Base-by-base conservation (phyloP, 2,888 invertebrate species). In the Ferrisia virgata region DNA sequence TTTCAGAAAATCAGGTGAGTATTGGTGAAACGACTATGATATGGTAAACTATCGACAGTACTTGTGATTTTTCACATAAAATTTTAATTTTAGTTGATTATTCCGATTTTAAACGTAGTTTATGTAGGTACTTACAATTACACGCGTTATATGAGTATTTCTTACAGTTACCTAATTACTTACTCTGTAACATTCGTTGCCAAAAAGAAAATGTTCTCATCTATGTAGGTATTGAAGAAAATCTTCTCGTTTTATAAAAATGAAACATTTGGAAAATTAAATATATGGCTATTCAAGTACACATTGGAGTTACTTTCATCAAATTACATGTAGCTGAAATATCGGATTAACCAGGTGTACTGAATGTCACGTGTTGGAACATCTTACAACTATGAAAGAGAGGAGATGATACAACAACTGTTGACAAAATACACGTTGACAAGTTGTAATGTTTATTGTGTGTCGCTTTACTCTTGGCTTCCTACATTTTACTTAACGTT, bases 401-500 rank as follows among this genome's bases (percentile, higher is more conserved):
- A 83, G 43, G 47, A 83, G 72, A 83, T n/a, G n/a, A n/a, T 76
- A 82, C 82, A 76, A 64, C 64, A 82, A 72, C 83, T 83, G 83
- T 76, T 83, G 83, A 83, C 83, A 83, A 83, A 83, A 83, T 83
- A 83, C 82, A 83, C 72, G 83, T 83, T 83, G 83, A 83, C 83
- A 83, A 76, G 83, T 83, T 83, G 83, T 83, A 72, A 72, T 83
- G 83, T 83, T 83, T 83, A 83, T 83, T 83, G 83, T 83, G 83
- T 83, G 76, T 83, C 64, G 76, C 47, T 83, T 76, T 69, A 83
- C 83, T 76, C 83, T 76, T 83, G 83, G 83, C 83, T 83, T 83
- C 83, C 83, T 83, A 83, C 83, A 83, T 83, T 83, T 83, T 83
- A 83, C 83, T 83, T 83, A 83, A 82, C 82, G 82, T 83, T 83